Base-by-base conservation (phyloP, 1,140 invertebrate genomes). In the Notospermus geniculatus region DNA sequence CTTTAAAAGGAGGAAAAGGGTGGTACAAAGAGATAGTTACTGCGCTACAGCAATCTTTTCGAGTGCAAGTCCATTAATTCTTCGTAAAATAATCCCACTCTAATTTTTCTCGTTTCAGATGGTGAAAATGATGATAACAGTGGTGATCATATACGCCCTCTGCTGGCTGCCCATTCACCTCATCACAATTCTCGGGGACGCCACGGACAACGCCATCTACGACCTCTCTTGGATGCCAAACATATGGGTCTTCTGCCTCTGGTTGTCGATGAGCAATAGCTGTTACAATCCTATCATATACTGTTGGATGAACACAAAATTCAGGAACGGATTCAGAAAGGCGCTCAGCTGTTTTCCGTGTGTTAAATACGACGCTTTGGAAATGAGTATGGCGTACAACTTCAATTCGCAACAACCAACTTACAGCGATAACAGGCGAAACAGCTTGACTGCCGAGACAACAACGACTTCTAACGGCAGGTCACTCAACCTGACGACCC, bases 261-360 rank as follows among this genome's bases (percentile, higher is more conserved):
- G 90, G 87, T 82, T 95, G 59, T 90, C 93, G 32, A 94, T 95
- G 91, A 92, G 90, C 13, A 92, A 95, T 76, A 86, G 89, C 58
- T 93, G 91, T 80, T 95, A 93, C 84, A 96, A 95, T 81, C 93
- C 93, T 0, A 86, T 95, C 59, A 94, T 96, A 69, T 95, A 95
- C 78, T 92, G 91, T 77, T 93, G 91, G 85, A 92, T 95, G 90
- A 94, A 94, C 79, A 85, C 87, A 1, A 84, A 88, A 32, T 94
- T 92, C 75, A 83, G 90, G 7, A 68, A 71, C 27, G 83, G 82
- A n/a, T 83, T 84, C n/a, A 19, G 46, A n/a, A 19, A 50, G 9
- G 46, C 25, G n/a, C n/a, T 23, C 4, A 5, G 46, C 4, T 50
- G 46, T n/a, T 50, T 50, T 19, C 46, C 46, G 4, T 50, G 46